Percentiles rank a stretch among this genome's conserved stretches.
Evolutionary conservation across 2,797 vertebrate genomes (phyloP).

Genomic region (Notolepis coatsorum): DNA sequence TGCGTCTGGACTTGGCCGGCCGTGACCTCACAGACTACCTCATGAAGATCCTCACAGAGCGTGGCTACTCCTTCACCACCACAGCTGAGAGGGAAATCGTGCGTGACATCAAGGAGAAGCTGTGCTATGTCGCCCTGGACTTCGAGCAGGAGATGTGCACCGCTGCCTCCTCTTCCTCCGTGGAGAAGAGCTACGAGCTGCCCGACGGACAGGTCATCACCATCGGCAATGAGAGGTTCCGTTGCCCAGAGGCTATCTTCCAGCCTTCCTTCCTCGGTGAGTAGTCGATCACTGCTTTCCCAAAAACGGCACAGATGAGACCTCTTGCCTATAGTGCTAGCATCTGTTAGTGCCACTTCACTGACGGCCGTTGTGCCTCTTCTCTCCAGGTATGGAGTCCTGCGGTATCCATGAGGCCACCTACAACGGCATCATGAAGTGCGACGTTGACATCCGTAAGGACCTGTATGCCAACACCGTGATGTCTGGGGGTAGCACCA

Average conservation of each 20-base stretch:
- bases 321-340: no score
- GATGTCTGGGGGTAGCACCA: no score
- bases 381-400: no score
- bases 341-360: no score
- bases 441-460: no score
- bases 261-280: conserved; percentile 98
- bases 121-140: conserved; percentile 97
- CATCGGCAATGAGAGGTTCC: conserved; percentile 98
- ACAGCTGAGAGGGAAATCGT: conserved; percentile 98
- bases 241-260: conserved; percentile 98
- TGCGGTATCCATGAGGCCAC: no score
- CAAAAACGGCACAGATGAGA: no score
- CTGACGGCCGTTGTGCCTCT: no score
- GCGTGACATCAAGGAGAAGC: conserved; percentile 99
- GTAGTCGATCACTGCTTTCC: no score
- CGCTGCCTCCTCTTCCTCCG: conserved; percentile 93
- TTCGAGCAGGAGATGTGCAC: conserved; percentile 99
- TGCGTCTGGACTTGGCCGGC: conserved; percentile 99
- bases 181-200: conserved; percentile 99
- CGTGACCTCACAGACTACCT: conserved; percentile 99
- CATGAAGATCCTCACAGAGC: conserved; percentile 99
- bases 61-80: conserved; percentile 99
- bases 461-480: no score
- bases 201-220: conserved; percentile 99
- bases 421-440: no score